Evolutionary conservation across 2,113 vertebrate genomes (phyloP), one percentile per base, ranked within the genome.

Genomic region (Aythya baeri): DNA sequence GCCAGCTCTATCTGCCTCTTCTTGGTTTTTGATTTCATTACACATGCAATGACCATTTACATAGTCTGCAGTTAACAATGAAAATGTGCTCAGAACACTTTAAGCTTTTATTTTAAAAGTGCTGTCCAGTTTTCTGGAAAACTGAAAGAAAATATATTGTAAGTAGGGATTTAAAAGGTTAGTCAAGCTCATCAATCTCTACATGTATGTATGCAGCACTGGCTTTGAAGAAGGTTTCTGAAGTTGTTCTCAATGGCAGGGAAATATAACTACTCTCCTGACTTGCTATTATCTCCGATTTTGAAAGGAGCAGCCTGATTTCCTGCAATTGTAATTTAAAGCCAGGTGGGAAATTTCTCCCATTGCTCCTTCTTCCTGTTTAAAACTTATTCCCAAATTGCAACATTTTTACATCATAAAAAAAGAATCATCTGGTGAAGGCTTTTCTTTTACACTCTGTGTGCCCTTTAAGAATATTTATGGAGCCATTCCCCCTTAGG

Each of bases 381-480:
- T 76, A 86, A 87, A 94, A 68, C 20, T 75, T 93, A 57, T n/a
- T 91, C 58, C 73, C 74, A 85, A 88, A 91, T 54, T 83, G 66
- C 58, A 91, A 58, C 17, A 54, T 79, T 89, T 96, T 76, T 91
- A 52, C 74, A 88, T 83, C 13, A 78, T 89, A 74, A 71, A 83
- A 76, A 58, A 59, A 83, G 32, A 49, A 22, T 5, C 65, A 75
- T 67, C 27, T 78, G 34, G 15, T 62, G 17, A 66, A 84, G 86
- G 41, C 25, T 84, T 86, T 52, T 50, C 27, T 91, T 93, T 91
- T 86, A 89, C 16, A 43, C 4, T 87, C 26, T 46, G 5, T 58
- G 17, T 82, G 58, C 62, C 49, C 88, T 94, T 91, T 76, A 94
- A 85, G 63, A 87, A 85, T 93, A 94, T 89, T 93, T 85, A 78